These are phyloP conservation scores for Campylomormyrus tamandua DNA, from an alignment of 2,113 vertebrate species.

Conservation along the genomic window DNA sequence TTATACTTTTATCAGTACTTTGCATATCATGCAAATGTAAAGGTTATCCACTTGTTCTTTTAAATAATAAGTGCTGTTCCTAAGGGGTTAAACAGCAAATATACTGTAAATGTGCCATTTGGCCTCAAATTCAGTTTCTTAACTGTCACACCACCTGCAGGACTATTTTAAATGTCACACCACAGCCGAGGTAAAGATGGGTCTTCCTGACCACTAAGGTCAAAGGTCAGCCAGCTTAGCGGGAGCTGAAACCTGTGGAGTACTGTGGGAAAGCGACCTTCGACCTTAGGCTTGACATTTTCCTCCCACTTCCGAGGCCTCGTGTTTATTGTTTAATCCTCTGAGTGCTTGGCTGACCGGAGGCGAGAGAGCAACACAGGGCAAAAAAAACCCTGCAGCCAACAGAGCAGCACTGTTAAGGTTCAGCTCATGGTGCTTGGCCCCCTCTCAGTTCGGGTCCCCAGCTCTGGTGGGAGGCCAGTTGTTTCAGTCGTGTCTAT, in stretches of 20 bases:
- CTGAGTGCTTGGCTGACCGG: background rate
- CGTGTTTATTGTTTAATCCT: conserved; percentile 19
- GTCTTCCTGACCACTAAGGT: background rate
- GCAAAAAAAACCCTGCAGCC: background rate
- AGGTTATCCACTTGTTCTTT: background rate
- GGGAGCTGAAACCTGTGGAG: background rate
- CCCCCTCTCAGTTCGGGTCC: background rate
- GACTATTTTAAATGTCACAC: background rate
- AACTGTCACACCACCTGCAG: background rate
- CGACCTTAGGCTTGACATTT: background rate
- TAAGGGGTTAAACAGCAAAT: background rate
- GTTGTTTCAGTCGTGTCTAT: background rate
- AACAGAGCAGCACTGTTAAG: conserved; percentile 1
- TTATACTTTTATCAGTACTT: background rate
- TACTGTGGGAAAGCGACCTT: conserved; percentile 19
- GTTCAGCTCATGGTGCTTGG: background rate
- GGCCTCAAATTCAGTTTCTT: background rate
- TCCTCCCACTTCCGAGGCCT: conserved; percentile 6
- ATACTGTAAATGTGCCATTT: background rate
- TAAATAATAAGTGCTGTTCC: background rate
- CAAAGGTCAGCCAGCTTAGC: background rate
- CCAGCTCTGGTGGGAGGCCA: background rate
- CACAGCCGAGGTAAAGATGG: background rate
- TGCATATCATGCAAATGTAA: background rate
- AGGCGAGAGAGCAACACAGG: background rate